phyloP scores from a whole-genome alignment of 2,888 invertebrate species.

The Chaetoderma sp. region DNA sequence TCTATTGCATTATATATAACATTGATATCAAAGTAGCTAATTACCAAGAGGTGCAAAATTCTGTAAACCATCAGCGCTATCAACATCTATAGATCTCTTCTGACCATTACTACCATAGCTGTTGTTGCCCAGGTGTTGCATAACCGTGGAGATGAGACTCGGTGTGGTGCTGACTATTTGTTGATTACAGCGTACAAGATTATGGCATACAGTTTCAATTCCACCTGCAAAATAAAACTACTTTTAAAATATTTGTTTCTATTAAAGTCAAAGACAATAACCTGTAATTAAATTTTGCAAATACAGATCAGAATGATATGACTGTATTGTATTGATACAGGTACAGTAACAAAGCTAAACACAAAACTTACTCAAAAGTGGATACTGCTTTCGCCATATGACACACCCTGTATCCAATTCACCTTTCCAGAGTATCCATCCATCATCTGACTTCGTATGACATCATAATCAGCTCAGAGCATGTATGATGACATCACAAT shows the following conservation, averaged over 20 bases:
- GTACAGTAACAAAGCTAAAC: background rate
- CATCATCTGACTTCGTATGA: too few species aligned
- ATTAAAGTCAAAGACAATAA: background rate
- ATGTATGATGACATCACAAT: too few species aligned
- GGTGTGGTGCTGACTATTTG: constrained; percentile 79
- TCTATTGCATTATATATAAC: too few species aligned
- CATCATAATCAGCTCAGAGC: too few species aligned
- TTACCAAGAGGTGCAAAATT: constrained; percentile 90
- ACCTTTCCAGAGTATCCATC: too few species aligned
- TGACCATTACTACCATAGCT: constrained; percentile 45
- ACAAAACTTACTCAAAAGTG: too few species aligned
- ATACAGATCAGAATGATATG: background rate
- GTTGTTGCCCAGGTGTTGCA: constrained; percentile 75
- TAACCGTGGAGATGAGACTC: constrained; percentile 77
- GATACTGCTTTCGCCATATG: too few species aligned
- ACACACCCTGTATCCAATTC: too few species aligned
- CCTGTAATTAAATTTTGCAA: background rate
- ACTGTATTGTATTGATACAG: background rate
- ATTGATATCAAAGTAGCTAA: background rate
- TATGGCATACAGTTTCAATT: constrained; percentile 76
- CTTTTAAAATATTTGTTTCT: too few species aligned
- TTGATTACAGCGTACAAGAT: constrained; percentile 81
- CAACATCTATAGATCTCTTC: constrained; percentile 67
- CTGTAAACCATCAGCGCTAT: constrained; percentile 80
- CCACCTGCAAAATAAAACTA: constrained; percentile 61